These are phyloP conservation scores for Tiliacea aurago DNA, from an alignment of 2,888 invertebrate species.

Conservation along the genomic window DNA sequence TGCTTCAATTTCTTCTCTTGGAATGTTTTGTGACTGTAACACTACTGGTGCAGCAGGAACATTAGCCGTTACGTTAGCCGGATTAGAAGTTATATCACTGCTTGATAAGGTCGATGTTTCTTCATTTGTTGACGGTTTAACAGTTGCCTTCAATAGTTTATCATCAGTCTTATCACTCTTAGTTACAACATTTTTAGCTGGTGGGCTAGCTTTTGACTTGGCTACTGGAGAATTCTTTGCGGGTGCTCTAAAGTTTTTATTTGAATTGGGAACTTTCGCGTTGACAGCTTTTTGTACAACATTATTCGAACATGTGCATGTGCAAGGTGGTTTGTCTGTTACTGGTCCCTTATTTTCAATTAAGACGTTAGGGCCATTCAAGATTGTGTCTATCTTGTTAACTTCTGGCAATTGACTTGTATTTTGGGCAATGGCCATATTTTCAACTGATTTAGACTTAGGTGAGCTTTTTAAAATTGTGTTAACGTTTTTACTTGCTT, in stretches of 20 bases:
- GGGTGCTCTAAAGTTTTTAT: slow-evolving; percentile 27
- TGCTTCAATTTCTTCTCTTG: slow-evolving; percentile 69
- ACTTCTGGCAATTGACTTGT: slow-evolving; percentile 8
- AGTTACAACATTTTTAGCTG: slow-evolving; percentile 14
- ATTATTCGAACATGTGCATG: slow-evolving; percentile 42
- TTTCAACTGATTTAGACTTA: slow-evolving; percentile 22
- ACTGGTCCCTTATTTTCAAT: slow-evolving; percentile 17
- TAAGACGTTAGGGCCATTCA: not conserved
- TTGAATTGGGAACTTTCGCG: slow-evolving; percentile 16
- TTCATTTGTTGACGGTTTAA: slow-evolving; percentile 13
- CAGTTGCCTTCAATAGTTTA: slow-evolving; percentile 9
- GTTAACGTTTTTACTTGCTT: slow-evolving; percentile 1
- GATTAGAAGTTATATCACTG: slow-evolving; percentile 13
- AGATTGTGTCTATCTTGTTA: slow-evolving; percentile 23
- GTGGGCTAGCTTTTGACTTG: slow-evolving; percentile 25
- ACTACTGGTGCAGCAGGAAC: slow-evolving; percentile 56
- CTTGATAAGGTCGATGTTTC: slow-evolving; percentile 25
- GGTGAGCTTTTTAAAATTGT: slow-evolving; percentile 4
- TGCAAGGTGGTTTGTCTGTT: slow-evolving; percentile 29
- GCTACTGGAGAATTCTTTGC: slow-evolving; percentile 36
- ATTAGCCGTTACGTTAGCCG: slow-evolving; percentile 20
- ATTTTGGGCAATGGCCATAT: slow-evolving; percentile 19
- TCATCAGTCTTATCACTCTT: slow-evolving; percentile 46
- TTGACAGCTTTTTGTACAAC: slow-evolving; percentile 33
- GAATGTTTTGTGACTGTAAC: slow-evolving; percentile 79